Conservation (phyloP, 2,113 vertebrate species). For the Semnornis frantzii region DNA sequence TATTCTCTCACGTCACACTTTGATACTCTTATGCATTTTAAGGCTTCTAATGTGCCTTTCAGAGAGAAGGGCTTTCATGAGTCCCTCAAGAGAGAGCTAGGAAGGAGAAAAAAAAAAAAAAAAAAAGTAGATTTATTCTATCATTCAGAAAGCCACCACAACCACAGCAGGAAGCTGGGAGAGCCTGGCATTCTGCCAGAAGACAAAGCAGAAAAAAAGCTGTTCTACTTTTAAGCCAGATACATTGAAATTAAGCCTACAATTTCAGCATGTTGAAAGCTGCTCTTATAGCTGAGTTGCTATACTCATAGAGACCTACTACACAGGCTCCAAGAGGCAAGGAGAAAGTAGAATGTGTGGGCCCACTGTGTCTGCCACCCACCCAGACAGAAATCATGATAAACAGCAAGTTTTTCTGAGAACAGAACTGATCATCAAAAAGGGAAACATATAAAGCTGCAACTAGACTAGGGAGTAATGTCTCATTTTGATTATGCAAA, state of each 20-base stretch:
- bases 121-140: not conserved
- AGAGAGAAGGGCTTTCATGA: not conserved
- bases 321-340: not conserved
- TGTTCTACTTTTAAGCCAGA: not conserved
- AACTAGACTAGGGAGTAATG: fast-evolving
- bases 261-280: not conserved
- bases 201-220: not conserved
- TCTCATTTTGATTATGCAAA: fast-evolving
- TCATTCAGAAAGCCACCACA: not conserved
- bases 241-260: not conserved
- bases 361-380: not conserved
- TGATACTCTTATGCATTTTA: not conserved
- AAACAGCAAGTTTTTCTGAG: not conserved
- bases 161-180: not conserved
- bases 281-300: not conserved
- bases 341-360: not conserved
- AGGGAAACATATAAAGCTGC: not conserved
- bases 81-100: not conserved
- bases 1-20: not conserved
- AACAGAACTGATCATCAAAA: not conserved
- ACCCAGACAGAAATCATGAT: not conserved
- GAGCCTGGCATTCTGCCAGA: conserved; percentile 3
- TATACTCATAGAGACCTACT: not conserved
- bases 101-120: fast-evolving
- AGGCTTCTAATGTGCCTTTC: not conserved